Conservation (phyloP, 2,888 invertebrate genomes). For the Aleiodes leptofemur region DNA sequence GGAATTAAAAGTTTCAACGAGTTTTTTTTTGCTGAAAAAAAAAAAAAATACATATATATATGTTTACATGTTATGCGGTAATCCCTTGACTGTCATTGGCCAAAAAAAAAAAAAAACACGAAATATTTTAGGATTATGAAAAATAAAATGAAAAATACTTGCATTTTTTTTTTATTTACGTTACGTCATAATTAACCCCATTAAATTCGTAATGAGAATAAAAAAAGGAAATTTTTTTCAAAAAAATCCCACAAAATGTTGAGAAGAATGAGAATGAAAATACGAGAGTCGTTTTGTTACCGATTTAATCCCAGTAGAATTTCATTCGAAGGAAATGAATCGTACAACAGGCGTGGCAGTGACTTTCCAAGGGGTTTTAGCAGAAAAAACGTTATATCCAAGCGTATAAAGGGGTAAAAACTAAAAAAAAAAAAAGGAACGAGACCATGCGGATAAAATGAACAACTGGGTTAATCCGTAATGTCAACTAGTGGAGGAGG, state of each 20-base stretch:
- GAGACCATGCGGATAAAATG: conserved; percentile 60
- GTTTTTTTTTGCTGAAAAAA: no score
- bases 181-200: conserved; percentile 16
- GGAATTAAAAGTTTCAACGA: no score
- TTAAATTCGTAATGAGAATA: background rate
- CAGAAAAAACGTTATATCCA: conserved; percentile 6
- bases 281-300: conserved; percentile 21
- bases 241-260: conserved; percentile 42
- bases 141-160: no score
- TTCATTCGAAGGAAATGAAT: conserved; percentile 45
- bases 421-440: conserved; percentile 13
- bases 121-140: no score
- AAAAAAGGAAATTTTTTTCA: background rate
- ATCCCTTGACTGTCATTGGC: no score
- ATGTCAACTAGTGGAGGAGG: conserved; percentile 59
- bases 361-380: conserved; percentile 31
- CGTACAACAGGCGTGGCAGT: conserved; percentile 44
- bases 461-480: conserved; percentile 68
- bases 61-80: no score
- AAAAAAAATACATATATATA: no score
- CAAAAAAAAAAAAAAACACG: no score
- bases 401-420: conserved; percentile 40
- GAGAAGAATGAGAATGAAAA: conserved; percentile 37
- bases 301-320: conserved; percentile 46
- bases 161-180: background rate